Conservation (phyloP, 2,888 invertebrate genomes). For the Cheilosia pagana region DNA sequence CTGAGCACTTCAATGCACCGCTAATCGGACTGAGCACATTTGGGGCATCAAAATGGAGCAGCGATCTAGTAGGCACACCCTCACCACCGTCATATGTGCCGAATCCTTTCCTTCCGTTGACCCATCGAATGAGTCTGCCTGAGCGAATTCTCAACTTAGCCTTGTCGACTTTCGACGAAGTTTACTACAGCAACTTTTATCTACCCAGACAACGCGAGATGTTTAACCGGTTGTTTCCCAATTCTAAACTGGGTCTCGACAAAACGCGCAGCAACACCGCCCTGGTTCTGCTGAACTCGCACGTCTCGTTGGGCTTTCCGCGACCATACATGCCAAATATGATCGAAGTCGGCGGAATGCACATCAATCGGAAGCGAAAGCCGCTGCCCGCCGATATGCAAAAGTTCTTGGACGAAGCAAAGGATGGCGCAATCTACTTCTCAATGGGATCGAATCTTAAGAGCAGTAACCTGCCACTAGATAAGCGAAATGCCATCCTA, state of each 20-base stretch:
- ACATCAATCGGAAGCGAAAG: slow-evolving; percentile 79
- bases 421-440: slow-evolving; percentile 84
- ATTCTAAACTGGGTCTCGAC: slow-evolving; percentile 78
- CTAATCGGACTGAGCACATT: slow-evolving; percentile 80
- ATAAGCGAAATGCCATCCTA: slow-evolving; percentile 78
- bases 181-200: slow-evolving; percentile 77
- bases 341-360: slow-evolving; percentile 83
- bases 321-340: slow-evolving; percentile 82
- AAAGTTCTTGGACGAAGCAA: slow-evolving; percentile 82
- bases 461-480: slow-evolving; percentile 77
- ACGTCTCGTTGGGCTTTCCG: slow-evolving; percentile 80
- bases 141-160: slow-evolving; percentile 78
- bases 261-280: slow-evolving; percentile 79
- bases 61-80: slow-evolving; percentile 81
- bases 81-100: slow-evolving; percentile 82
- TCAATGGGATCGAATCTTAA: slow-evolving; percentile 84
- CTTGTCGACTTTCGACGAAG: slow-evolving; percentile 52
- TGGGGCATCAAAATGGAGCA: slow-evolving; percentile 80
- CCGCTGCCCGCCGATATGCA: slow-evolving; percentile 81
- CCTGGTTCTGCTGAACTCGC: slow-evolving; percentile 81
- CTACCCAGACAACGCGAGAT: slow-evolving; percentile 79
- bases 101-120: slow-evolving; percentile 78
- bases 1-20: slow-evolving; percentile 80
- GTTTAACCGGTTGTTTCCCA: slow-evolving; percentile 79
- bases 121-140: slow-evolving; percentile 81